These are phyloP conservation scores for Chironomus riparius DNA, from an alignment of 2,888 invertebrate species.

Conservation along the genomic window DNA sequence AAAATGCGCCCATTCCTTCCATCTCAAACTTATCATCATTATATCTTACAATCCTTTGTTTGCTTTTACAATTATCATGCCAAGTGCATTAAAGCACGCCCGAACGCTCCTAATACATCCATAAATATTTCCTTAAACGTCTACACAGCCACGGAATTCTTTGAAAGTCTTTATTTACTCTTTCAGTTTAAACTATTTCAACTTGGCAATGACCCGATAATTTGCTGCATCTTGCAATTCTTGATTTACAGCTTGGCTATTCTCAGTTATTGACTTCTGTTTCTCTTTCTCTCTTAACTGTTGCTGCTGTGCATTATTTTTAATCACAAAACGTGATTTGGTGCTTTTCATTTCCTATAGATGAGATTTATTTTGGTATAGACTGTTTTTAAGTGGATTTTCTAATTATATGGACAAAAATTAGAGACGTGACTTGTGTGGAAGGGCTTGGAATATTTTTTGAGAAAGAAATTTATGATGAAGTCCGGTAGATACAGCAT, in stretches of 20 bases:
- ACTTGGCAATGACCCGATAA: conserved; percentile 1
- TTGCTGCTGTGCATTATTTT: neutral
- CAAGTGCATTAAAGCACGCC: neutral
- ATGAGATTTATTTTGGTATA: neutral
- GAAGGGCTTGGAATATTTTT: neutral
- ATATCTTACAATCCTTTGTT: neutral
- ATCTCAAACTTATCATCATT: no score
- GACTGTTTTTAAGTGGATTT: neutral
- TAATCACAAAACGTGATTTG: neutral
- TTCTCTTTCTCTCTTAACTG: neutral
- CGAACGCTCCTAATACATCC: neutral
- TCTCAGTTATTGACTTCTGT: neutral
- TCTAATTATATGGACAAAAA: neutral
- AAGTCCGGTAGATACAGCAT: neutral
- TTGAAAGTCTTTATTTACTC: neutral
- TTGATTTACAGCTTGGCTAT: neutral
- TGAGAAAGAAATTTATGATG: neutral
- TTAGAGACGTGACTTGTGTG: neutral
- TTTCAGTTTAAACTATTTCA: neutral
- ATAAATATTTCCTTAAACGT: neutral
- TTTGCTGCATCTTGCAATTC: neutral
- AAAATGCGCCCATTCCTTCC: no score
- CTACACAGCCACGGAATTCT: neutral
- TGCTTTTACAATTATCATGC: neutral
- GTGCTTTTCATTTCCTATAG: neutral